phyloP scores from a whole-genome alignment of 1,140 invertebrate genomes.

The Drosophila lowei region DNA sequence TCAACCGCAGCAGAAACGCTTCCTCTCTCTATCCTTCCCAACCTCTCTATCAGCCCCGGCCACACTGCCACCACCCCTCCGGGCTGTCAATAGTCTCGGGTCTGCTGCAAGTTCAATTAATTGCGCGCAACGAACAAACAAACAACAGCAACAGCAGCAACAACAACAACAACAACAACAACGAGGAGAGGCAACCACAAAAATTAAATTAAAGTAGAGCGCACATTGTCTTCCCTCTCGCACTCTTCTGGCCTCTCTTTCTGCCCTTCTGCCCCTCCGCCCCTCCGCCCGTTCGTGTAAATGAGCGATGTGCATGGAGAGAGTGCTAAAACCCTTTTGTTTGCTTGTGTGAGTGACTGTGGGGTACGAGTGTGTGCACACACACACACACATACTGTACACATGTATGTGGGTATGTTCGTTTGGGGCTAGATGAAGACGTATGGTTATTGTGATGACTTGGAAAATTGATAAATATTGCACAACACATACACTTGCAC shows the following conservation, averaged over 20 bases:
- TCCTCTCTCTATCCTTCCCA: not conserved
- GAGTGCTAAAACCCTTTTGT: slow-evolving; percentile 77
- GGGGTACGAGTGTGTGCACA: not conserved
- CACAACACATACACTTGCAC: slow-evolving; percentile 41
- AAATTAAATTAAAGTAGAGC: slow-evolving; percentile 82
- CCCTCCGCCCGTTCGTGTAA: slow-evolving; percentile 50
- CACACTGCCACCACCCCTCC: slow-evolving; percentile 26
- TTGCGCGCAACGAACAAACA: slow-evolving; percentile 80
- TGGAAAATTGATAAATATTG: slow-evolving; percentile 77
- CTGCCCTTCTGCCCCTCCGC: slow-evolving; percentile 4
- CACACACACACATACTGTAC: not conserved
- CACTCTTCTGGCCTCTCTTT: not conserved
- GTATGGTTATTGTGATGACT: slow-evolving; percentile 80
- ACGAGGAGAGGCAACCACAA: slow-evolving; percentile 64
- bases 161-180: slow-evolving; percentile 26
- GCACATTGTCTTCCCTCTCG: slow-evolving; percentile 4
- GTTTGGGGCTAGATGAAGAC: slow-evolving; percentile 68
- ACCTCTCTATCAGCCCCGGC: not conserved
- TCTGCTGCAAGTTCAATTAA: slow-evolving; percentile 81
- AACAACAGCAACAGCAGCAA: slow-evolving; percentile 44
- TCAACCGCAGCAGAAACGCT: slow-evolving; percentile 65
- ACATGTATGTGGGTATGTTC: slow-evolving; percentile 28
- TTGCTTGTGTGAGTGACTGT: slow-evolving; percentile 42
- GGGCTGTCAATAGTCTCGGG: slow-evolving; percentile 72
- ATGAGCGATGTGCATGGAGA: slow-evolving; percentile 77